A percentile compares a stretch with the other conserved stretches of the same genome.
These are phyloP conservation scores for Dreissena rostriformis DNA, from an alignment of 1,140 invertebrate species.

Conservation along the genomic window DNA sequence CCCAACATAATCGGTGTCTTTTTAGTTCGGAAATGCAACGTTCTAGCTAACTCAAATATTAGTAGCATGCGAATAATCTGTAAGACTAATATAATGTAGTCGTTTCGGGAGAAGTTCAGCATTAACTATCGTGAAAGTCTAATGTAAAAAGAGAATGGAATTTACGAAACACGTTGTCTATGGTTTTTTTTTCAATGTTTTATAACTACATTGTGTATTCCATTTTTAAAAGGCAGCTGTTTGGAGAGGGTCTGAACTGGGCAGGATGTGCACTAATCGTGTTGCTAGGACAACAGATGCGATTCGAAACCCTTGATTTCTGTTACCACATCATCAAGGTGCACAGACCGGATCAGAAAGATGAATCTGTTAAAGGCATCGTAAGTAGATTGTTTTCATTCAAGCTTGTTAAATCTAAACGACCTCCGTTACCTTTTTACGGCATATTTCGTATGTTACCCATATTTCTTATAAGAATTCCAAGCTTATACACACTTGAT, in stretches of 20 bases:
- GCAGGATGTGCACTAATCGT: constrained; percentile 98
- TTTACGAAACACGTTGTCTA: too few relatives aligned
- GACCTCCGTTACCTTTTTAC: too few relatives aligned
- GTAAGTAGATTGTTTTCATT: constrained; percentile 85
- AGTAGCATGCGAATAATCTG: too few relatives aligned
- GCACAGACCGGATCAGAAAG: constrained; percentile 96
- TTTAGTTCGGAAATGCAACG: too few relatives aligned
- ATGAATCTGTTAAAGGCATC: constrained; percentile 96
- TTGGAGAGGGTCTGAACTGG: constrained; percentile 99
- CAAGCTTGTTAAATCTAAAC: neutral
- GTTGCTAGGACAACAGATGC: constrained; percentile 95
- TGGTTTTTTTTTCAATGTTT: too few relatives aligned
- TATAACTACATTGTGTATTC: neutral
- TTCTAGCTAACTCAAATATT: too few relatives aligned
- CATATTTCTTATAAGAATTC: neutral
- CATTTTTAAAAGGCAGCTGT: constrained; percentile 89
- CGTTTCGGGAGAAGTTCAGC: too few relatives aligned
- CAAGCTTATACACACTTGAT: neutral
- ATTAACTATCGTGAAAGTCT: too few relatives aligned
- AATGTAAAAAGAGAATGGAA: too few relatives aligned
- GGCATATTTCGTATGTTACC: too few relatives aligned
- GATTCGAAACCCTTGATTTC: constrained; percentile 99
- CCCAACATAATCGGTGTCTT: too few relatives aligned
- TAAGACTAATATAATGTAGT: too few relatives aligned
- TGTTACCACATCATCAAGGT: constrained; percentile 98